Evolutionary conservation across 2,113 vertebrate genomes (phyloP).

Genomic region (Gavia stellata): DNA sequence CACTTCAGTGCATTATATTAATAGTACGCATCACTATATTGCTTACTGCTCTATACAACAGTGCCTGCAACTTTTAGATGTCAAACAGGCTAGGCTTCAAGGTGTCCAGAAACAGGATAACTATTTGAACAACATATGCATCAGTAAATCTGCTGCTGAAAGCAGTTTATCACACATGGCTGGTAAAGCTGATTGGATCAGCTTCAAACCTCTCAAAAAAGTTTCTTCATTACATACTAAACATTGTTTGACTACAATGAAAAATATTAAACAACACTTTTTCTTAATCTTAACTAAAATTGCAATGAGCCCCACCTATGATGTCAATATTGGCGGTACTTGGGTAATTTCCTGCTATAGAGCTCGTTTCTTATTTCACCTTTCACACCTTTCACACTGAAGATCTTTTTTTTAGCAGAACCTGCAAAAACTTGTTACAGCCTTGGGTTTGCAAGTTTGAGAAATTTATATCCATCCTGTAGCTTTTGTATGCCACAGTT

Average conservation of each 20-base stretch:
- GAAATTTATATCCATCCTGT: not conserved
- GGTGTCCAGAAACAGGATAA: not conserved
- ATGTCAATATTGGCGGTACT: not conserved
- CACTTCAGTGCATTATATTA: not conserved
- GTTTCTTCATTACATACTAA: not conserved
- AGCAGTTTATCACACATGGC: not conserved
- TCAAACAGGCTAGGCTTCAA: not conserved
- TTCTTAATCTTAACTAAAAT: not conserved
- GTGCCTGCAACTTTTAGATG: not conserved
- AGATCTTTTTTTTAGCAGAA: not conserved
- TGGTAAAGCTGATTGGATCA: not conserved
- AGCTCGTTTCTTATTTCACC: not conserved
- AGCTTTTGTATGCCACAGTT: not conserved
- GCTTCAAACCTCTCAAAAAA: not conserved
- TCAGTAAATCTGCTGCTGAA: not conserved
- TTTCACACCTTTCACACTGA: not conserved
- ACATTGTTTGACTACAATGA: not conserved
- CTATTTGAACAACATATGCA: not conserved
- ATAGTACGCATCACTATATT: not conserved
- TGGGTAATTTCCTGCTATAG: not conserved
- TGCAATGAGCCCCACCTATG: not conserved
- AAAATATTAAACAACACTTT: not conserved
- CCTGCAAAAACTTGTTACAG: not conserved
- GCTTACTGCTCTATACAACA: not conserved
- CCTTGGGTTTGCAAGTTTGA: not conserved